phyloP scores from a whole-genome alignment of 2,888 invertebrate species.

The Pseudococcus longispinus region DNA sequence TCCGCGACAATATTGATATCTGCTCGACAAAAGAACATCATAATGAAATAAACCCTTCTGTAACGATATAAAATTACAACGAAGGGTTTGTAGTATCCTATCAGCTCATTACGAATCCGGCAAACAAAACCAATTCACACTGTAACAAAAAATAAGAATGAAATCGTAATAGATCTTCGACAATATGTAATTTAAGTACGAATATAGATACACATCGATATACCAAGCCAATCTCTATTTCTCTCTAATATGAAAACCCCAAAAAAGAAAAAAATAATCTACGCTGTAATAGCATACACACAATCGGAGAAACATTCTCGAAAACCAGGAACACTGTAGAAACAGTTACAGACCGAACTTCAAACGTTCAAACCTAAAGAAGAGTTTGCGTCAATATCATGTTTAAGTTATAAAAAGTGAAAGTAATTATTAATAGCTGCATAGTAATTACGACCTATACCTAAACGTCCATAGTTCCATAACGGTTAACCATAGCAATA shows the following conservation, averaged over 20 bases:
- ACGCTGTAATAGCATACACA: neutral
- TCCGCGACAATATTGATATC: neutral
- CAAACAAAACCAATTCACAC: neutral
- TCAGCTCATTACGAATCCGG: neutral
- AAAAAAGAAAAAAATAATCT: neutral
- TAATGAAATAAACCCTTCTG: neutral
- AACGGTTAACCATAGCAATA: constrained; percentile 17
- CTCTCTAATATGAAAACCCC: neutral
- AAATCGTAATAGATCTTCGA: neutral
- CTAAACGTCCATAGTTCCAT: constrained; percentile 13
- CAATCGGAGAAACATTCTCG: neutral
- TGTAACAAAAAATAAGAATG: too few relatives aligned
- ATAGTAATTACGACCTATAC: constrained; percentile 7
- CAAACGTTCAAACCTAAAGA: neutral
- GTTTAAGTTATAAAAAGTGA: constrained; percentile 18
- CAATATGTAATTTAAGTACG: neutral
- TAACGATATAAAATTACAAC: neutral
- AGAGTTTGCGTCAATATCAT: constrained; percentile 20
- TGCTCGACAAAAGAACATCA: neutral
- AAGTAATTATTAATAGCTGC: constrained; percentile 35
- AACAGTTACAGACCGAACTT: neutral
- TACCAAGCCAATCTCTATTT: neutral
- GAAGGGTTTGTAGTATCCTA: neutral
- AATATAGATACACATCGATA: neutral
- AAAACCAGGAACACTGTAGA: constrained; percentile 16